Conservation (phyloP, 1,140 invertebrate genomes). For the Ridgeia piscesae region DNA sequence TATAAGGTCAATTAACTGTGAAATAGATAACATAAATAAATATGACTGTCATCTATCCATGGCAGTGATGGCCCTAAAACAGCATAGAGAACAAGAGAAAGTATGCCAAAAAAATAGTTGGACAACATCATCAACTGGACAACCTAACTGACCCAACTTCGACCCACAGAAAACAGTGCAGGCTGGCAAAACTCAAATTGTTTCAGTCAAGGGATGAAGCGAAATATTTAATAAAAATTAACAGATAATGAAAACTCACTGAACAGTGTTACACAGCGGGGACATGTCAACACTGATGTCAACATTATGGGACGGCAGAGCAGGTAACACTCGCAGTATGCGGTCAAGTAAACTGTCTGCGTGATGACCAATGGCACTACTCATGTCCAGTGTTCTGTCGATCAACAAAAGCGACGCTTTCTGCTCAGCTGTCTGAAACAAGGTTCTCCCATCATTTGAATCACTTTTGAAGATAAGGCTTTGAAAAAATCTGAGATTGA, state of each 20-base stretch:
- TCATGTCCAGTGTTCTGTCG: slow-evolving; percentile 69
- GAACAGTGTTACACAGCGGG: slow-evolving; percentile 62
- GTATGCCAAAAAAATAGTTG: no score
- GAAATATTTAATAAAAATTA: not conserved
- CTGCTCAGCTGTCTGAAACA: slow-evolving; percentile 59
- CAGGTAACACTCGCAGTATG: slow-evolving; percentile 65
- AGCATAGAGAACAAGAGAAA: no score
- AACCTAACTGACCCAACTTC: no score
- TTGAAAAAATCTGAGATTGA: not conserved
- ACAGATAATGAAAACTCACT: slow-evolving; percentile 52
- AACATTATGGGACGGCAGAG: slow-evolving; percentile 67
- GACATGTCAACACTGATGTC: slow-evolving; percentile 70
- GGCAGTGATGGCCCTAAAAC: no score
- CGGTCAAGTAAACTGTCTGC: slow-evolving; percentile 68
- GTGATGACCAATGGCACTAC: slow-evolving; percentile 63
- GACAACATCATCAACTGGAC: no score
- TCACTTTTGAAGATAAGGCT: not conserved
- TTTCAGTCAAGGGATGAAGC: not conserved
- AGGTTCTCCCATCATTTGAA: not conserved
- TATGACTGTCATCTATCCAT: no score
- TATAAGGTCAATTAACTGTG: no score
- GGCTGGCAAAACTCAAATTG: no score
- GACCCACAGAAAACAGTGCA: no score
- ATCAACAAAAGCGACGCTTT: slow-evolving; percentile 68
- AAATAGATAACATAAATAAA: no score